Evolutionary conservation across 2,888 invertebrate genomes (phyloP).

Genomic region (Physocephala rufipes): DNA sequence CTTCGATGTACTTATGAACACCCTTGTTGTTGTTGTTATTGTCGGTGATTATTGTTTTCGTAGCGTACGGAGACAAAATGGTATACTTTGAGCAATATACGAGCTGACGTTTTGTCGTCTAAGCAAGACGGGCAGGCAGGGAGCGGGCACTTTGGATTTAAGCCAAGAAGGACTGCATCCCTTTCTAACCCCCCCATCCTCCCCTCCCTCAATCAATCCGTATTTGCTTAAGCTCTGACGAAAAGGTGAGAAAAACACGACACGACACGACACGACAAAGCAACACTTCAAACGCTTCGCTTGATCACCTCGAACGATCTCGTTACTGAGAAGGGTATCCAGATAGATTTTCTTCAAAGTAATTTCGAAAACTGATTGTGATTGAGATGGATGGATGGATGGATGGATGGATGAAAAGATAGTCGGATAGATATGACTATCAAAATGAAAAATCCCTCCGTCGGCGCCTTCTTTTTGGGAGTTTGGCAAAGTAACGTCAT

Average conservation of each 20-base stretch:
- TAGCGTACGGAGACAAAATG: slow-evolving; percentile 11
- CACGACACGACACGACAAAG: slow-evolving; percentile 12
- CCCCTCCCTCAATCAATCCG: background rate
- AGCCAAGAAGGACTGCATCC: background rate
- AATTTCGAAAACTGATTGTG: background rate
- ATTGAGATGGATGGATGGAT: background rate
- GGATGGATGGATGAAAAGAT: too few relatives aligned
- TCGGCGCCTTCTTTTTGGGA: too few relatives aligned
- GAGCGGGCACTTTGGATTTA: background rate
- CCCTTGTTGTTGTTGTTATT: background rate
- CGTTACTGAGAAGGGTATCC: background rate
- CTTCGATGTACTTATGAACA: slow-evolving; percentile 10
- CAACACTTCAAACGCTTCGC: background rate
- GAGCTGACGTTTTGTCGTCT: slow-evolving; percentile 35
- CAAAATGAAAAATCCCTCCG: too few relatives aligned
- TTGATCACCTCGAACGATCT: too few relatives aligned
- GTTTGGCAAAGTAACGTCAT: too few relatives aligned
- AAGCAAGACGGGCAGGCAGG: background rate
- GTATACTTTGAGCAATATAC: slow-evolving; percentile 27
- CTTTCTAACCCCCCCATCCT: background rate
- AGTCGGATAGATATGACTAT: too few relatives aligned
- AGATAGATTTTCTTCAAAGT: background rate
- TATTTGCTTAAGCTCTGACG: background rate
- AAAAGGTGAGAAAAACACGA: slow-evolving; percentile 32
- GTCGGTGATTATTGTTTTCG: background rate